phyloP scores from a whole-genome alignment of 2,113 vertebrate species.

The Eulemur macaco region DNA sequence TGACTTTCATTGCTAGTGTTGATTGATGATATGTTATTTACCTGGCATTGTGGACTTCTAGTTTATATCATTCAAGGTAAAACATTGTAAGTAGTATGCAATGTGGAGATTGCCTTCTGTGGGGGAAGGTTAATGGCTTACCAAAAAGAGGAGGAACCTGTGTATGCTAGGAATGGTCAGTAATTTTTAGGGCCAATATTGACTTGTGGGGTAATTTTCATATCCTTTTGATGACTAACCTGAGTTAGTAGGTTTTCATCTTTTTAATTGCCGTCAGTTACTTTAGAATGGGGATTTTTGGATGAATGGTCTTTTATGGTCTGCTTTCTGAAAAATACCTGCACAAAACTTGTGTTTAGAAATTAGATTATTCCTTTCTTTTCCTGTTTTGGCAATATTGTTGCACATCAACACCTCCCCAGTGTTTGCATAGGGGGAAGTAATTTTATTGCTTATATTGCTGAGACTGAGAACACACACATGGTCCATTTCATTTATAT shows the following conservation, averaged over 20 bases:
- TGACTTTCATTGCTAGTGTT: conserved; percentile 25
- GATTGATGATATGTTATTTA: conserved; percentile 57
- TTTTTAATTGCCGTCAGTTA: not conserved
- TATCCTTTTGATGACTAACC: not conserved
- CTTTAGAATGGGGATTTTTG: not conserved
- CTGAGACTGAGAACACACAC: not conserved
- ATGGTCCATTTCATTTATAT: not conserved
- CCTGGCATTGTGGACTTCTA: conserved; percentile 10
- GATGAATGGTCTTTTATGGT: not conserved
- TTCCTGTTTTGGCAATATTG: not conserved
- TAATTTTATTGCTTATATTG: not conserved
- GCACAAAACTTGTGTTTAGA: not conserved
- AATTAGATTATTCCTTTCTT: not conserved
- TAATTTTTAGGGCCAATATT: not conserved
- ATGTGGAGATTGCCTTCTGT: not conserved
- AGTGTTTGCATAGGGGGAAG: not conserved
- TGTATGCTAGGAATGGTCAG: not conserved
- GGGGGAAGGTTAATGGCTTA: not conserved
- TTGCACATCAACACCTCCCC: not conserved
- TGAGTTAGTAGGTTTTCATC: not conserved
- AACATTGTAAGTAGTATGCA: not conserved
- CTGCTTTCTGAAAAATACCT: not conserved
- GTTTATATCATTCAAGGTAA: conserved; percentile 52
- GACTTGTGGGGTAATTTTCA: not conserved
- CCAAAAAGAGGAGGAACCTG: not conserved